Evolutionary conservation across 2,888 invertebrate genomes (phyloP).

Genomic region (Homarus gammarus): DNA sequence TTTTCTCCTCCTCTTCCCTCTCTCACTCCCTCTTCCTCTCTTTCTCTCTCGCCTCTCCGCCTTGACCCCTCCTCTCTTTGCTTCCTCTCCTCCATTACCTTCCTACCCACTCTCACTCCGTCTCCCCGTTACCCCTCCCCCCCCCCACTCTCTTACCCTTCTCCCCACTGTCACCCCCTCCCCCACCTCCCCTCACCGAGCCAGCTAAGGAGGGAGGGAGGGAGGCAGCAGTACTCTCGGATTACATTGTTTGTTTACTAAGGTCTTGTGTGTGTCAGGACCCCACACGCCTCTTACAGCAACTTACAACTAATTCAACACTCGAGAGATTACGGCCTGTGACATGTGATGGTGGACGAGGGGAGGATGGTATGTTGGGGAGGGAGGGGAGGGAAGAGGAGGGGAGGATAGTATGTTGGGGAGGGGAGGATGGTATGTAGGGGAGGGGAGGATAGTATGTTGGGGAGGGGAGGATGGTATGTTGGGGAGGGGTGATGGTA

Average conservation of each 20-base stretch:
- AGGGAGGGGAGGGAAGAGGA: not conserved
- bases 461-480: not conserved
- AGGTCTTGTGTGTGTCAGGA: slow-evolving; percentile 16
- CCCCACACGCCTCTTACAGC: slow-evolving; percentile 1
- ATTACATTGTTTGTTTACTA: slow-evolving; percentile 47
- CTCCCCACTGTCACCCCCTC: not conserved
- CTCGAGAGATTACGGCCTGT: slow-evolving; percentile 30
- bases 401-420: not conserved
- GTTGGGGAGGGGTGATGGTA: too few relatives aligned
- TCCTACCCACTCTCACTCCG: not conserved
- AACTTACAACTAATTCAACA: slow-evolving; percentile 36
- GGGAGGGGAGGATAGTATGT: not conserved
- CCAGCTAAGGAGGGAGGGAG: not conserved
- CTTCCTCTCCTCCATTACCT: not conserved
- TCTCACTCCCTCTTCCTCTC: not conserved
- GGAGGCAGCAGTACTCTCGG: not conserved
- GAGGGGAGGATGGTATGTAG: not conserved
- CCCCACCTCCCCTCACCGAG: not conserved
- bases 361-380: not conserved
- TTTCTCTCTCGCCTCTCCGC: too few relatives aligned
- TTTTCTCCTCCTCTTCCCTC: not conserved
- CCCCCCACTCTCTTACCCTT: not conserved
- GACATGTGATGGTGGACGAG: slow-evolving; percentile 21
- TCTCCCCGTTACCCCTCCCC: too few relatives aligned
- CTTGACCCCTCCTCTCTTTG: not conserved